phyloP scores from a whole-genome alignment of 2,797 vertebrate species.

The Sarcophilus harrisii region DNA sequence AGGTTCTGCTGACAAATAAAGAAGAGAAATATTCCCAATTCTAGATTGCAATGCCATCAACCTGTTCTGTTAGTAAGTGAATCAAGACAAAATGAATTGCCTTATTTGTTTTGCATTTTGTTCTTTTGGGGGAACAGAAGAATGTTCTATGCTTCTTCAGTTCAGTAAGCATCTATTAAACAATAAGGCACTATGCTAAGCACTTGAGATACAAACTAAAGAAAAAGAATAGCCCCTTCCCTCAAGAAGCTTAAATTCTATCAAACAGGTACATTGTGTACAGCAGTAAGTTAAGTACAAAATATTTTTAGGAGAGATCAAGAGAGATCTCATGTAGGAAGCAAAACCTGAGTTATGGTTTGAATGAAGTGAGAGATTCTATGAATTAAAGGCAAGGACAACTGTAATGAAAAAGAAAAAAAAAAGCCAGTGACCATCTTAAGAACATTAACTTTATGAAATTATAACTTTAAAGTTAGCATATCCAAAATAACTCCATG shows the following conservation, averaged over 20 bases:
- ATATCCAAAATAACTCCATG: not conserved
- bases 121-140: not conserved
- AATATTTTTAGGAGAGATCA: not conserved
- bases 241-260: not conserved
- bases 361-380: not conserved
- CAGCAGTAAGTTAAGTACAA: not conserved
- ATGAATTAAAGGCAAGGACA: not conserved
- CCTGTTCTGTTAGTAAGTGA: not conserved
- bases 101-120: not conserved
- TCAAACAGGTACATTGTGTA: not conserved
- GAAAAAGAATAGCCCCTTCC: not conserved
- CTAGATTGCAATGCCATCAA: not conserved
- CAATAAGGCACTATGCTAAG: not conserved
- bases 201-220: not conserved
- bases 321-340: not conserved
- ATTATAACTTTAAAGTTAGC: not conserved
- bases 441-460: not conserved
- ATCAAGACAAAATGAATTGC: not conserved
- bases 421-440: not conserved
- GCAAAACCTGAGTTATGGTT: not conserved
- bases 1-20: conserved; percentile 18
- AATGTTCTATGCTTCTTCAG: not conserved
- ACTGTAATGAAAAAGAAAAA: not conserved
- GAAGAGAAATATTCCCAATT: not conserved
- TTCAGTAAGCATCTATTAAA: not conserved